Evolutionary conservation across 2,888 invertebrate species (phyloP), one percentile per base, ranked within the genome.

Genomic region (Papilio elwesi): DNA sequence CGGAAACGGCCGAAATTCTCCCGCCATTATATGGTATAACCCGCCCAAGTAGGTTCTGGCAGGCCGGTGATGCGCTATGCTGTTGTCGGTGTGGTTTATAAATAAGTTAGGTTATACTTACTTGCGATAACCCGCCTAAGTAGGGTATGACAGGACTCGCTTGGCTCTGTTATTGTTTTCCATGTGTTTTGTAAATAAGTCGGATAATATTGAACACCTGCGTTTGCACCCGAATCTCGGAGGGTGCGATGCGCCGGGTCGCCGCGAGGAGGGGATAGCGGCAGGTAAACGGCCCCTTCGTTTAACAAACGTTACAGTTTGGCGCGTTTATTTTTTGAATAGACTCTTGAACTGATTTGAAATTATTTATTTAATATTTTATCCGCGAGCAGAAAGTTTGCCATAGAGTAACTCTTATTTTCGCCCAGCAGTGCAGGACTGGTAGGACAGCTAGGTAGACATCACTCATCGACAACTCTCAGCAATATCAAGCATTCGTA

Each of bases 1-100:
- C 92, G 92, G 92, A 92, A 92, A 91, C 91, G 85, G 87, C 90
- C 83, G 84, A 91, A 70, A 92, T 91, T 90, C 90, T 90, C 82
- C 78, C 81, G 79, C 86, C 83, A 81, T 90, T 90, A 90, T 89
- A 85, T 85, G 78, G 77, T 87, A 83, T 85, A 86, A 89, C 76
- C 86, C 89, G 86, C 79, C 87, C 72, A 80, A 86, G 83, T 76
- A 57, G 64, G 67, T 70, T 68, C 72, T 70, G 68, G 74, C 36
- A 36, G n/a, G n/a, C 9, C 7, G 15, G 9, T 36, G 52, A 43
- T 53, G 38, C 15, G 57, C 36, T 10, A n/a, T 12, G 5, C 15
- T 10, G 15, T 47, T 16, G 38, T 16, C 52, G 15, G 12, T 12
- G 10, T 6, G n/a, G 15, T 12, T 16, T 51, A 26, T 26, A 73